Evolutionary conservation across 2,888 invertebrate species (phyloP).

Genomic region (Sinohyriopsis cumingii): DNA sequence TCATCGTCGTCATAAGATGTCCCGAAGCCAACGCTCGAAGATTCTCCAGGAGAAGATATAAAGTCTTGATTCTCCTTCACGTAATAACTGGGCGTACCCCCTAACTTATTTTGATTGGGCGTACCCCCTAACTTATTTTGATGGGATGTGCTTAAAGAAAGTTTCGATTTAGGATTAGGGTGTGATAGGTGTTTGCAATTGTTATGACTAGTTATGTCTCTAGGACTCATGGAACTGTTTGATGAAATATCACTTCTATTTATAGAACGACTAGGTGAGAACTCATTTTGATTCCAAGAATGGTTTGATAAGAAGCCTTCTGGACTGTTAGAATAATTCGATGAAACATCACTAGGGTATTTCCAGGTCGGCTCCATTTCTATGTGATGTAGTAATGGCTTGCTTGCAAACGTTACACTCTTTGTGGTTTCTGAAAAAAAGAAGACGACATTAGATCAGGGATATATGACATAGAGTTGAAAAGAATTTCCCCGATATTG

Average conservation of each 20-base stretch:
- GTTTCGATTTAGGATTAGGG: neutral
- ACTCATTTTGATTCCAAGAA: conserved; percentile 3
- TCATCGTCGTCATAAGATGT: conserved; percentile 43
- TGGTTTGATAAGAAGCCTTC: conserved; percentile 13
- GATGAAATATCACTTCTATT: neutral
- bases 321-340: conserved; percentile 9
- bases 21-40: conserved; percentile 11
- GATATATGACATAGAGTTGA: too few relatives aligned
- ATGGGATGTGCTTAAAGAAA: neutral
- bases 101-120: neutral
- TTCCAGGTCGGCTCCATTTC: conserved; percentile 22
- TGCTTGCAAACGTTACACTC: conserved; percentile 39
- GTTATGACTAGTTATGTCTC: conserved; percentile 16
- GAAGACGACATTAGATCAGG: too few relatives aligned
- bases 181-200: conserved; percentile 4
- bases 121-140: too few relatives aligned
- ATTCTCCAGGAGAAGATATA: conserved; percentile 21
- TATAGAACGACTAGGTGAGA: neutral
- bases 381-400: conserved; percentile 32
- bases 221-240: conserved; percentile 9
- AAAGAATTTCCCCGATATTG: too few relatives aligned
- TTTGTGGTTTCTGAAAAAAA: conserved; percentile 38
- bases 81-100: neutral
- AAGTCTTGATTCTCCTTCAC: conserved; percentile 11
- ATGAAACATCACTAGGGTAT: conserved; percentile 18